Evolutionary conservation across 2,797 vertebrate genomes (phyloP).

Genomic region (Eremophila alpestris): DNA sequence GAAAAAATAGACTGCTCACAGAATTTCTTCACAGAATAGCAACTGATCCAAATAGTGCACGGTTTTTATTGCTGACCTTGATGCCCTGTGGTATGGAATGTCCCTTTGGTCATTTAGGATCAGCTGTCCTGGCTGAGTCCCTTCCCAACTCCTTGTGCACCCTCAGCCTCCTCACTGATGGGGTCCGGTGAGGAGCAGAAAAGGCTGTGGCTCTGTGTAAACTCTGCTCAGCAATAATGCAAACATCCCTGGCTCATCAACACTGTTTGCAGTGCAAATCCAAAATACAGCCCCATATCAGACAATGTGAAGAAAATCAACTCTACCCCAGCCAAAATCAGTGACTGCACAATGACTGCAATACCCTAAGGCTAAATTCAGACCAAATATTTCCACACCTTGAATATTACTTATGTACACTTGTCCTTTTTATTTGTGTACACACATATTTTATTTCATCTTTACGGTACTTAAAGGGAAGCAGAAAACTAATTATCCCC

Average conservation of each 20-base stretch:
- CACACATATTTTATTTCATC: not conserved
- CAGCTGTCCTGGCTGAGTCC: not conserved
- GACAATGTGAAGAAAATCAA: not conserved
- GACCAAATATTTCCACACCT: not conserved
- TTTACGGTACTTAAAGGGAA: not conserved
- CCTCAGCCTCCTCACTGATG: too few relatives aligned
- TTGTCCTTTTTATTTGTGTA: not conserved
- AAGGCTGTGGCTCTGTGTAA: not conserved
- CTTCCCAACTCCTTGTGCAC: not conserved
- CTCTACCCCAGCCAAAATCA: not conserved
- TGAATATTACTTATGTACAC: not conserved
- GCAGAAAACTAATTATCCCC: not conserved
- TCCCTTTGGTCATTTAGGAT: not conserved
- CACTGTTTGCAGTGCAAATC: not conserved
- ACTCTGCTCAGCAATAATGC: not conserved
- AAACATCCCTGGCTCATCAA: not conserved
- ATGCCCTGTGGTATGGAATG: not conserved
- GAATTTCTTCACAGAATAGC: not conserved
- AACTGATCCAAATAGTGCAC: not conserved
- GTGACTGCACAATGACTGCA: not conserved
- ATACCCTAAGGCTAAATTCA: not conserved
- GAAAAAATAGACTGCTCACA: not conserved
- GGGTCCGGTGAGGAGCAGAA: not conserved
- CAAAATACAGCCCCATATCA: not conserved
- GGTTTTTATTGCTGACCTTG: not conserved